These are phyloP conservation scores for Falcunculus frontatus DNA, from an alignment of 2,113 vertebrate genomes.

Conservation along the genomic window DNA sequence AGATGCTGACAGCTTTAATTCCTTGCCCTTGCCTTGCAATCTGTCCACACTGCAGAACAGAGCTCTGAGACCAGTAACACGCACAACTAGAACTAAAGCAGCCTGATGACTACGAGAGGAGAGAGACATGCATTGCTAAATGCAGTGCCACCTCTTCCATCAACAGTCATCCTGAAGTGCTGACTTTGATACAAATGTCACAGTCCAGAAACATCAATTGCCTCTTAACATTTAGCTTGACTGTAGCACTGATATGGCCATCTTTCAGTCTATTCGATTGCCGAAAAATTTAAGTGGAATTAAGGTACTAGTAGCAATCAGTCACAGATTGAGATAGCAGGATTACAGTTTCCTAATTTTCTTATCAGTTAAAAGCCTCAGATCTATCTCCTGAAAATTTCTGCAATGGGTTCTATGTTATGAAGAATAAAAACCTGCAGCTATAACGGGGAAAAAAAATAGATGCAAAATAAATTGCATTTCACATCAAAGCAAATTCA, in stretches of 20 bases:
- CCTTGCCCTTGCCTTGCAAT: background rate
- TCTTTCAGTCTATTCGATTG: background rate
- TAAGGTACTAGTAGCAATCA: background rate
- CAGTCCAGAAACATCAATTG: background rate
- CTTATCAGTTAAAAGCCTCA: background rate
- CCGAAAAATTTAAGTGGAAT: constrained; percentile 1
- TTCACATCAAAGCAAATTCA: constrained; percentile 1
- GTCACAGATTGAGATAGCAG: background rate
- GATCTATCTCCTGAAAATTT: background rate
- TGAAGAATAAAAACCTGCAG: background rate
- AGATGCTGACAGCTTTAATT: background rate
- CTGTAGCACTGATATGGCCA: background rate
- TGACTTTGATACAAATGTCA: background rate
- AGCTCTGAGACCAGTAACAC: background rate
- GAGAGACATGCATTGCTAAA: background rate
- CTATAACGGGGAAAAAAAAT: background rate
- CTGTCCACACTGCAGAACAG: background rate
- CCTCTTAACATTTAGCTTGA: background rate
- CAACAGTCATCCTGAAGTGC: background rate
- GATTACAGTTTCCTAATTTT: background rate
- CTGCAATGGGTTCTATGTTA: background rate
- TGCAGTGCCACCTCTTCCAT: background rate
- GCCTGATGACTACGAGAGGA: background rate
- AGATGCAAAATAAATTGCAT: constrained; percentile 5
- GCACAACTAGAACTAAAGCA: background rate